Evolutionary conservation across 2,113 vertebrate genomes (phyloP).

Genomic region (Hemiscyllium ocellatum): DNA sequence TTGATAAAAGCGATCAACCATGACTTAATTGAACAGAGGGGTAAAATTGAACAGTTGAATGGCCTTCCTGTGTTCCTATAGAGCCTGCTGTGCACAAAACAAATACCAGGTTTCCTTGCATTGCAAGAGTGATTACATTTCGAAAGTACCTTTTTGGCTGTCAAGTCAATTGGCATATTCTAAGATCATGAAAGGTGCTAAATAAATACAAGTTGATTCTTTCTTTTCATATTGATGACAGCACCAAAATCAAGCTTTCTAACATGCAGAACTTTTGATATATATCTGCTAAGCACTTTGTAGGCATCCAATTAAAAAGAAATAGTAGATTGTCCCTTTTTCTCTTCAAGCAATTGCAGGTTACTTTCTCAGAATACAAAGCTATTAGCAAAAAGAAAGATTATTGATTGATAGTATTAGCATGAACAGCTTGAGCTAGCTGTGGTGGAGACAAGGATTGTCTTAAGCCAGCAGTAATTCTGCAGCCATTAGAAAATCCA

Average conservation of each 20-base stretch:
- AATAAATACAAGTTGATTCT: background rate
- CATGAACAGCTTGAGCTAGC: background rate
- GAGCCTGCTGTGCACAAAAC: background rate
- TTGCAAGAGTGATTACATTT: background rate
- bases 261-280: background rate
- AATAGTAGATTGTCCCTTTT: background rate
- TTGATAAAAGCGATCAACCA: background rate
- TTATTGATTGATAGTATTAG: background rate
- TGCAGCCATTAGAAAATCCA: background rate
- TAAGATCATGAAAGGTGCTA: no score
- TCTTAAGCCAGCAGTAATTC: background rate
- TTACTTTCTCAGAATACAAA: background rate
- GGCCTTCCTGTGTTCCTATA: background rate
- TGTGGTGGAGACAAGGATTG: background rate
- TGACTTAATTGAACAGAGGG: background rate
- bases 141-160: background rate
- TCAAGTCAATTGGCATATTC: background rate
- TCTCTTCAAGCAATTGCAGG: background rate
- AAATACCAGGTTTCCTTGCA: no score
- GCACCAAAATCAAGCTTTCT: background rate
- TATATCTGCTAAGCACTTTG: background rate
- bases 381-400: background rate
- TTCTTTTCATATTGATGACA: background rate
- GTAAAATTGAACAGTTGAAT: background rate
- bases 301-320: background rate